Percentiles rank a stretch among this genome's conserved stretches.
Conservation (phyloP, 2,888 invertebrate species). For the Agonopterix heracliana region DNA sequence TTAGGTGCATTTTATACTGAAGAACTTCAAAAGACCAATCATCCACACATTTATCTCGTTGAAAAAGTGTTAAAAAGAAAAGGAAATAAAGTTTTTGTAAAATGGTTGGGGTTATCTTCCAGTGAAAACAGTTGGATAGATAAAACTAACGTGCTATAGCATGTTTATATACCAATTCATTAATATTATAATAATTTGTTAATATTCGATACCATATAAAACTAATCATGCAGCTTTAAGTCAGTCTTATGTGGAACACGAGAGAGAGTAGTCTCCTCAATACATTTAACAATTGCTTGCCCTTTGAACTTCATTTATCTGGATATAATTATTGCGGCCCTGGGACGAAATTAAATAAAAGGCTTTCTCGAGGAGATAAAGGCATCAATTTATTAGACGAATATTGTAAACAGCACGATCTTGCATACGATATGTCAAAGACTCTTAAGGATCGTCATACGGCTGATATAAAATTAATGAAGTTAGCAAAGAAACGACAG, state of each 20-base stretch:
- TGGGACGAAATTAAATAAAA: conserved; percentile 24
- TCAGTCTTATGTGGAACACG: no score
- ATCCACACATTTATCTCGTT: conserved; percentile 5
- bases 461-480: conserved; percentile 33
- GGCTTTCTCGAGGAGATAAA: conserved; percentile 31
- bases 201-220: no score
- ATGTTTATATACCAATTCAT: background rate
- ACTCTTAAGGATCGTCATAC: conserved; percentile 22
- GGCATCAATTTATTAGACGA: conserved; percentile 23
- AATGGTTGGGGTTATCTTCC: conserved; percentile 25
- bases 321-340: no score
- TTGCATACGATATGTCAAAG: conserved; percentile 12
- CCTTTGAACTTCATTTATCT: conserved; percentile 21
- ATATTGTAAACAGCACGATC: conserved; percentile 19
- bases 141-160: background rate
- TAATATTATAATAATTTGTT: no score
- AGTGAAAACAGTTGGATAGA: conserved; percentile 28
- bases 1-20: conserved; percentile 17
- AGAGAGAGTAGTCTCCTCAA: conserved; percentile 7
- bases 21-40: conserved; percentile 17
- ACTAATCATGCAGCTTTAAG: no score
- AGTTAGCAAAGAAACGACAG: background rate
- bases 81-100: conserved; percentile 22
- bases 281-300: conserved; percentile 12
- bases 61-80: no score